These are phyloP conservation scores for Pedicia rivosa DNA, from an alignment of 2,888 invertebrate genomes.

Conservation along the genomic window DNA sequence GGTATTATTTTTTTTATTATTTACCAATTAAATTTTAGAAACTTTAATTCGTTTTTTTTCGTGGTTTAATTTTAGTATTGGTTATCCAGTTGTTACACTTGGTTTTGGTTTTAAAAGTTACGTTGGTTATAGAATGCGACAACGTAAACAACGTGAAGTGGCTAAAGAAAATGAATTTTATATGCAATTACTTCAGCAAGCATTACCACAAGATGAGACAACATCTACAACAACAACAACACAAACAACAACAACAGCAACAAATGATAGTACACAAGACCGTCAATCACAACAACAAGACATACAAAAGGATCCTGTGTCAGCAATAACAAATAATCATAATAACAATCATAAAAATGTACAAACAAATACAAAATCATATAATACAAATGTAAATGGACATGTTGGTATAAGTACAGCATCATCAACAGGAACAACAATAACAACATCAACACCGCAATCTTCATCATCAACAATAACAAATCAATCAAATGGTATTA, in stretches of 20 bases:
- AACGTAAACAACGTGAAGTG: conserved; percentile 83
- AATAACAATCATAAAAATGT: conserved; percentile 16
- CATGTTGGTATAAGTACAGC: conserved; percentile 10
- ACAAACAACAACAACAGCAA: conserved; percentile 12
- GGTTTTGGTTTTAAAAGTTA: conserved; percentile 93
- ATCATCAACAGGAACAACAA: neutral
- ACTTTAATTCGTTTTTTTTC: too few relatives aligned
- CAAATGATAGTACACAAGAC: too few relatives aligned
- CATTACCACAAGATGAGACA: conserved; percentile 50
- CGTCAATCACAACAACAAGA: conserved; percentile 11
- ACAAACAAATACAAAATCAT: conserved; percentile 15
- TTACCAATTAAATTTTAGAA: conserved; percentile 2
- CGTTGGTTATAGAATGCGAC: conserved; percentile 75
- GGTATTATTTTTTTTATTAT: conserved; percentile 35
- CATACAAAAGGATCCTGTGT: conserved; percentile 9
- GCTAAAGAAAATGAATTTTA: conserved; percentile 92
- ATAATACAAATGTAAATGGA: conserved; percentile 12
- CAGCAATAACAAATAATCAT: conserved; percentile 11
- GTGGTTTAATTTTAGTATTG: conserved; percentile 52
- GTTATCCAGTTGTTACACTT: conserved; percentile 88
- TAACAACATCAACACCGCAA: too few relatives aligned
- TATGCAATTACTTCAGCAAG: conserved; percentile 79
- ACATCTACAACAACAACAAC: conserved; percentile 9
- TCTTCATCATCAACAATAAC: neutral
- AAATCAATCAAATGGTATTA: conserved; percentile 2